A percentile compares a stretch with the other conserved stretches of the same genome.
These are phyloP conservation scores for Plagodis dolabraria DNA, from an alignment of 2,888 invertebrate species.

Conservation along the genomic window DNA sequence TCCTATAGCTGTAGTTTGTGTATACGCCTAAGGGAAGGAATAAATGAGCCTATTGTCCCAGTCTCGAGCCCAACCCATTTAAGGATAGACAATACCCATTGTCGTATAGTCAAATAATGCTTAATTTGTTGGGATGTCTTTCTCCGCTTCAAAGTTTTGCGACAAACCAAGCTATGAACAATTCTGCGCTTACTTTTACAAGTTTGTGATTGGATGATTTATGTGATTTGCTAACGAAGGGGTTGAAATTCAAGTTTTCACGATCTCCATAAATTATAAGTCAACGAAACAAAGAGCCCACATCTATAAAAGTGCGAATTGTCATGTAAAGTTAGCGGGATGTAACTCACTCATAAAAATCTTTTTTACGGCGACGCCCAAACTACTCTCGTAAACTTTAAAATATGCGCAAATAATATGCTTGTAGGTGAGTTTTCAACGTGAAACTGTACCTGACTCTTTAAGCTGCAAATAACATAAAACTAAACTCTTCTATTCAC, in stretches of 20 bases:
- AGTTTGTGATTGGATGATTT: constrained; percentile 39
- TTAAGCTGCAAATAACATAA: constrained; percentile 1
- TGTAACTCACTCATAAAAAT: constrained; percentile 62
- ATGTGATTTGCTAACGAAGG: constrained; percentile 33
- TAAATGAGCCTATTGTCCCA: constrained; percentile 76
- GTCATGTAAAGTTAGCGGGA: constrained; percentile 55
- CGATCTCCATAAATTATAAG: constrained; percentile 33
- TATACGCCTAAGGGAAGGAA: constrained; percentile 72
- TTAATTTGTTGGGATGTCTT: constrained; percentile 72
- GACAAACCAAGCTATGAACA: constrained; percentile 56
- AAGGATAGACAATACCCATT: constrained; percentile 77
- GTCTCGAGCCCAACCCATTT: constrained; percentile 67
- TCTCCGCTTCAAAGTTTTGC: constrained; percentile 59
- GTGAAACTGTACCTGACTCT: constrained; percentile 8
- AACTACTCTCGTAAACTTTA: constrained; percentile 62
- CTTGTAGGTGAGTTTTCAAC: no score
- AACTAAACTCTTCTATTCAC: no score
- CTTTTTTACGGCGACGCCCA: constrained; percentile 58
- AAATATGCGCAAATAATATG: constrained; percentile 53
- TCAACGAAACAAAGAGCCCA: constrained; percentile 30
- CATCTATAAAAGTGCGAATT: constrained; percentile 56
- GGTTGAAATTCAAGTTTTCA: constrained; percentile 19
- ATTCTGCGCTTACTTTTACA: constrained; percentile 42
- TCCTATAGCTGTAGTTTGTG: constrained; percentile 65
- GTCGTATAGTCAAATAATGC: constrained; percentile 71